These are phyloP conservation scores for Chloroceryle aenea DNA, from an alignment of 2,113 vertebrate genomes.

Conservation along the genomic window DNA sequence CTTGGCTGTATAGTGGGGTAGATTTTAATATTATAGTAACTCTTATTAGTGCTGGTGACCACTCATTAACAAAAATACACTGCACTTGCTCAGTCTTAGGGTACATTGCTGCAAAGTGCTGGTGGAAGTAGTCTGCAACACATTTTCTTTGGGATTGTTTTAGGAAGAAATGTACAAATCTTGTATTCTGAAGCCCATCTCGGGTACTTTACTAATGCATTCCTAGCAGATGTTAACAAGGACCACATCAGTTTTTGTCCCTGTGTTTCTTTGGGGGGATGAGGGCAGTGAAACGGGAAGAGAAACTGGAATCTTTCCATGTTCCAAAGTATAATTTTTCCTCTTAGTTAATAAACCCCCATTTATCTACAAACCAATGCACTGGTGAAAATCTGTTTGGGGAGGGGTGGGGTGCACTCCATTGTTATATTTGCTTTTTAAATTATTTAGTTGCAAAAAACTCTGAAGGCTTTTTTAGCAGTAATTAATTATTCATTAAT, in stretches of 20 bases:
- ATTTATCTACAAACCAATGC: conserved; percentile 43
- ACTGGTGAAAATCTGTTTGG: conserved; percentile 53
- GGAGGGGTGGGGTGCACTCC: neutral
- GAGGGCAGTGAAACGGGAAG: neutral
- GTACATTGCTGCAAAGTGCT: neutral
- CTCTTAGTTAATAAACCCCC: neutral
- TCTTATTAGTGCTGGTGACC: conserved; percentile 25
- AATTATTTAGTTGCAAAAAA: conserved; percentile 97
- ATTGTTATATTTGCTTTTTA: conserved; percentile 91
- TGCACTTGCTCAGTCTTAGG: neutral
- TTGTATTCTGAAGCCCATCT: neutral
- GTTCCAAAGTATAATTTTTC: neutral
- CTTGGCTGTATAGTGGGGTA: conserved; percentile 68
- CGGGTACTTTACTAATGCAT: neutral
- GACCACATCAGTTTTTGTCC: conserved; percentile 23
- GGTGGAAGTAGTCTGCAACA: neutral
- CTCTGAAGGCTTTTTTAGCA: conserved; percentile 94
- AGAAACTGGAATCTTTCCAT: neutral
- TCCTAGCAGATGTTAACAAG: conserved; percentile 22
- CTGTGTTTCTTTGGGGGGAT: neutral
- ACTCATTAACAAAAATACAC: conserved; percentile 20
- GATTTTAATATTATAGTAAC: conserved; percentile 56
- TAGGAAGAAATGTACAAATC: neutral
- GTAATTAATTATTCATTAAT: conserved; percentile 99
- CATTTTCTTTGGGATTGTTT: neutral